A percentile compares a stretch with the other conserved stretches of the same genome.
Conservation (phyloP, 2,797 vertebrate genomes). For the Moxostoma hubbsi region DNA sequence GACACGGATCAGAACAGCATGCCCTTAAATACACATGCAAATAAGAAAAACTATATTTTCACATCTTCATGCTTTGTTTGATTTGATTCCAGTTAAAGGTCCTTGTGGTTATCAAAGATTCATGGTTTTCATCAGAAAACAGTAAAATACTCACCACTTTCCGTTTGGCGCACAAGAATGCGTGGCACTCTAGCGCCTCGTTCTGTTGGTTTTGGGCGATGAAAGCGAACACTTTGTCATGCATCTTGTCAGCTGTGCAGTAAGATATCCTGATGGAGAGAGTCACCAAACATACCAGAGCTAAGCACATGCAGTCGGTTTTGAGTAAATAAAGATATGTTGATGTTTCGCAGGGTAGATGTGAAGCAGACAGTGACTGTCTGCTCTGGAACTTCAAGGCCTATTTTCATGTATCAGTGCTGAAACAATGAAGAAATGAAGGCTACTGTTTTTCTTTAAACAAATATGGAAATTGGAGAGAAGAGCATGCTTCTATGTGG, state of each 20-base stretch:
- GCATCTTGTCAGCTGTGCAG: conserved; percentile 94
- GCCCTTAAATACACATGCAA: neutral
- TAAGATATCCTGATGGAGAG: conserved; percentile 88
- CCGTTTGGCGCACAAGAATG: conserved; percentile 91
- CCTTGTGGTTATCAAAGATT: neutral
- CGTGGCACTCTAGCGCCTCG: conserved; percentile 93
- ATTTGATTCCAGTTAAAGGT: no score
- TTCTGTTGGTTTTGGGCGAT: conserved; percentile 91
- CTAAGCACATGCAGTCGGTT: conserved; percentile 3
- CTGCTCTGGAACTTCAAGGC: neutral
- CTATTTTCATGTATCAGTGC: neutral
- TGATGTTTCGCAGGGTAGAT: neutral
- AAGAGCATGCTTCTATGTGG: neutral
- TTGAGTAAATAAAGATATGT: conserved; percentile 8
- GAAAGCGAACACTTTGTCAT: conserved; percentile 94
- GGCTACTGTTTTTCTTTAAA: conserved; percentile 9
- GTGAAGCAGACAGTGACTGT: neutral
- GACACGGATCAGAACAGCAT: neutral
- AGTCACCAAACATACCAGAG: conserved; percentile 47
- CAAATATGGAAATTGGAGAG: conserved; percentile 4
- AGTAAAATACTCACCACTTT: conserved; percentile 87
- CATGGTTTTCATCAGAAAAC: conserved; percentile 19
- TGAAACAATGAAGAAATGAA: neutral
- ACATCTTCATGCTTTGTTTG: neutral
- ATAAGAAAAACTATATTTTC: neutral